A percentile compares a stretch with the other conserved stretches of the same genome.
These are phyloP conservation scores for Meriones psammophilus DNA, from an alignment of 2,797 vertebrate species.

Conservation along the genomic window DNA sequence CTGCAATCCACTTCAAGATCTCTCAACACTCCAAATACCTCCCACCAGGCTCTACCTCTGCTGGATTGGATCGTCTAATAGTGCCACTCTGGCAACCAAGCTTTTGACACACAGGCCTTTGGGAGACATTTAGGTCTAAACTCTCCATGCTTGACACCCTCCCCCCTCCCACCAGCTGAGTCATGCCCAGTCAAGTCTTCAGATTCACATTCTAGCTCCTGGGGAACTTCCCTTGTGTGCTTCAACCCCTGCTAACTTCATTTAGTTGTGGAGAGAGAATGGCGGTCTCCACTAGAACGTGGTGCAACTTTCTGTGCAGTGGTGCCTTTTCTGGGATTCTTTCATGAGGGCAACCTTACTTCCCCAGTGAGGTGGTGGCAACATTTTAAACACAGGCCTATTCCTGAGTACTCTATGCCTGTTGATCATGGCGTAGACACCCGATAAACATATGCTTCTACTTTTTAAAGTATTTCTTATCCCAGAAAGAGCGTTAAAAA, in stretches of 20 bases:
- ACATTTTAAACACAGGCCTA: not conserved
- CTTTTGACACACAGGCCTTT: not conserved
- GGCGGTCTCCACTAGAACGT: not conserved
- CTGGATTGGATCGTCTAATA: not conserved
- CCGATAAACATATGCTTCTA: not conserved
- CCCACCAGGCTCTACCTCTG: not conserved
- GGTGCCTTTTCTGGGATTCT: not conserved
- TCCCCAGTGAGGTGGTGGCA: not conserved
- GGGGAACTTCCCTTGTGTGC: not conserved
- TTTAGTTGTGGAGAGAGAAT: constrained; percentile 1
- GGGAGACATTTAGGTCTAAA: not conserved
- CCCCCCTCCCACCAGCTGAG: not conserved
- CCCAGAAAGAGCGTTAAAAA: constrained; percentile 27
- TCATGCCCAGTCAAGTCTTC: not conserved
- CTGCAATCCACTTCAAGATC: not conserved
- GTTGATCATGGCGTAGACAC: not conserved
- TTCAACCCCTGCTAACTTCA: not conserved
- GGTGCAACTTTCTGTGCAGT: not conserved
- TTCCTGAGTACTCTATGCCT: not conserved
- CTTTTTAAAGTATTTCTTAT: not conserved
- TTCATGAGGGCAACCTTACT: not conserved
- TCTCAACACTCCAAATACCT: not conserved
- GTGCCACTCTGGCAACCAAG: not conserved
- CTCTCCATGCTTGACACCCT: not conserved
- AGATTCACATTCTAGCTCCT: not conserved